These are phyloP conservation scores for Stomatorhinus walkeri DNA, from an alignment of 2,797 vertebrate species.

Conservation along the genomic window DNA sequence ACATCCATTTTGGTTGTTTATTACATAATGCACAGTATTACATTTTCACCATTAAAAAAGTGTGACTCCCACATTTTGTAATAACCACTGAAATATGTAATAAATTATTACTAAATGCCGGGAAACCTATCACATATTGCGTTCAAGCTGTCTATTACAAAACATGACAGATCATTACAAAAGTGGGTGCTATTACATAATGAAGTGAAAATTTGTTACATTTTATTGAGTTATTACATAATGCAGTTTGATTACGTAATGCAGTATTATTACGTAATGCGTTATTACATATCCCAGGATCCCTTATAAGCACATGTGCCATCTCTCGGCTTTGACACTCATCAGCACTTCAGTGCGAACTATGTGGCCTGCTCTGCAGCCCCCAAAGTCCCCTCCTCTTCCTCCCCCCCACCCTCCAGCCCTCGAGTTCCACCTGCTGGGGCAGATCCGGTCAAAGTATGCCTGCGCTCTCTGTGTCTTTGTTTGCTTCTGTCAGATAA, in stretches of 20 bases:
- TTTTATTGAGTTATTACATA: neutral
- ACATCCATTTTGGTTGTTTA: neutral
- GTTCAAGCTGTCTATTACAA: neutral
- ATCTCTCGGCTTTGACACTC: neutral
- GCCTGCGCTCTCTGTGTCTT: neutral
- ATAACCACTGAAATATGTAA: neutral
- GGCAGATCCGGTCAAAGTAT: neutral
- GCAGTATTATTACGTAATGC: neutral
- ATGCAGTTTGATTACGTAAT: neutral
- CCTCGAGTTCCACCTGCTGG: neutral
- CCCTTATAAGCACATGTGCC: neutral
- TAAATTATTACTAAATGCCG: neutral
- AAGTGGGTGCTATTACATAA: neutral
- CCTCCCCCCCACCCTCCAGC: neutral
- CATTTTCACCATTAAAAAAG: neutral
- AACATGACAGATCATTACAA: neutral
- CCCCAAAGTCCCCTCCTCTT: neutral
- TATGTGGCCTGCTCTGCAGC: neutral
- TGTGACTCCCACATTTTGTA: neutral
- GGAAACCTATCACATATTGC: neutral
- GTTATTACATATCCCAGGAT: neutral
- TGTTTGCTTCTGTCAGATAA: neutral
- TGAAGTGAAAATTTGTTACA: neutral
- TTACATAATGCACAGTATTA: neutral
- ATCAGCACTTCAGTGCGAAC: neutral